Conservation (phyloP, 37 sponge, comb jelly and placozoan species). For the Eunapius fragilis region DNA sequence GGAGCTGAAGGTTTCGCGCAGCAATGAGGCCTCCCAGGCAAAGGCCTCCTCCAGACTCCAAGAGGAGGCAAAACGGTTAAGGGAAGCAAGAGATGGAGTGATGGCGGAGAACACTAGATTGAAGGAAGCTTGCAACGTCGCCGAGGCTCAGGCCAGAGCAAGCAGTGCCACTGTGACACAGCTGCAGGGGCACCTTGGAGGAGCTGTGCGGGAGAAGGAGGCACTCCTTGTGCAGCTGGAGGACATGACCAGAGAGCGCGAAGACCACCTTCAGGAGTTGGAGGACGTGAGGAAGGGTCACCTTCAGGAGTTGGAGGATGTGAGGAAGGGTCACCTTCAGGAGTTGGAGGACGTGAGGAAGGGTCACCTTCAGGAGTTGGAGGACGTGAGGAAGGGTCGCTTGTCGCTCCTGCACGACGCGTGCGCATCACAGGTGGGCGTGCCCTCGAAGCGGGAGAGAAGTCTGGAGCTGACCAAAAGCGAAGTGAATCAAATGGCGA, state of each 20-base stretch:
- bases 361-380: too few relatives aligned
- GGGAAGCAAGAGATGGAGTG: conserved; percentile 9
- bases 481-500: too few relatives aligned
- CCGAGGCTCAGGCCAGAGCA: conserved; percentile 1
- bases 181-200: conserved; percentile 8
- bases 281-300: too few relatives aligned
- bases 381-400: not conserved
- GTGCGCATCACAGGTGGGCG: too few relatives aligned
- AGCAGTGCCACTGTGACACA: not conserved
- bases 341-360: too few relatives aligned
- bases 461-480: too few relatives aligned
- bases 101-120: not conserved
- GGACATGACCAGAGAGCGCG: not conserved
- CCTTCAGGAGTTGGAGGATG: too few relatives aligned
- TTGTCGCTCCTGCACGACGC: not conserved
- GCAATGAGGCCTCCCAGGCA: conserved; percentile 26
- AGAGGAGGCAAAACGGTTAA: conserved; percentile 20
- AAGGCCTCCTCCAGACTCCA: conserved; percentile 11
- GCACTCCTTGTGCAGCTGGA: conserved; percentile 33
- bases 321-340: too few relatives aligned
- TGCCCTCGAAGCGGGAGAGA: too few relatives aligned
- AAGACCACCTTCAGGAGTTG: conserved; percentile 7
- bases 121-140: not conserved
- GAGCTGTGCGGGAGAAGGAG: conserved; percentile 15
- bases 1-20: conserved; percentile 17